Percentiles rank a stretch among this genome's conserved stretches.
Conservation (phyloP, 2,888 invertebrate species). For the Mongoloraphidia duomilia region DNA sequence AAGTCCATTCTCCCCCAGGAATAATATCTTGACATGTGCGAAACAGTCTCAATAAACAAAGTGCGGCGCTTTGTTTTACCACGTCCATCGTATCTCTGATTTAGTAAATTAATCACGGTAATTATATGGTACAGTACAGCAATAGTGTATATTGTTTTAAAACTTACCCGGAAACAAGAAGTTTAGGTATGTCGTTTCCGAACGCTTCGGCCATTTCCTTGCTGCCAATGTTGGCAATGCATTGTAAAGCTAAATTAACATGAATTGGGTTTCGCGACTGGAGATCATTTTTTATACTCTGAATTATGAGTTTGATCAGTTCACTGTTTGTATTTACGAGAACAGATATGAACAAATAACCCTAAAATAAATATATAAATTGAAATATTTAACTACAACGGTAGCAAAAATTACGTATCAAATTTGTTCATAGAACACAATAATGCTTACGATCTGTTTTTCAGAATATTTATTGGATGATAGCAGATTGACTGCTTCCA, state of each 20-base stretch:
- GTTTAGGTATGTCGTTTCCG: constrained; percentile 93
- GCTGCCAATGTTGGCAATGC: constrained; percentile 98
- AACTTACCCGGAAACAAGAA: constrained; percentile 86
- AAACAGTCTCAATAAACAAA: constrained; percentile 86
- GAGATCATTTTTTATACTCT: constrained; percentile 98
- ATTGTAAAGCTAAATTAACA: constrained; percentile 95
- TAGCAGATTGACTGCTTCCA: constrained; percentile 98
- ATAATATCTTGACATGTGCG: constrained; percentile 93
- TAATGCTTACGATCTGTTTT: constrained; percentile 86
- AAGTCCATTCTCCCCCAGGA: constrained; percentile 97
- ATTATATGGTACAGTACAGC: not conserved
- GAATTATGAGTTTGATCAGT: constrained; percentile 96
- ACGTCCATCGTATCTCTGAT: constrained; percentile 94
- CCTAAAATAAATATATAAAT: constrained; percentile 43
- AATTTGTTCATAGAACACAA: not conserved
- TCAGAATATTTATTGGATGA: constrained; percentile 99
- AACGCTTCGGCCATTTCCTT: constrained; percentile 99
- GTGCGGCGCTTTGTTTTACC: constrained; percentile 97
- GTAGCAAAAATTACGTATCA: not conserved
- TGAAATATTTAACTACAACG: not conserved
- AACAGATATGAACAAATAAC: constrained; percentile 98
- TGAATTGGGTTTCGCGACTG: constrained; percentile 94
- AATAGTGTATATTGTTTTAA: not conserved
- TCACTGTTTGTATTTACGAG: constrained; percentile 98
- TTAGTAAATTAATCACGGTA: constrained; percentile 12